phyloP scores from a whole-genome alignment of 2,888 invertebrate species.

The Andrena trimmerana region DNA sequence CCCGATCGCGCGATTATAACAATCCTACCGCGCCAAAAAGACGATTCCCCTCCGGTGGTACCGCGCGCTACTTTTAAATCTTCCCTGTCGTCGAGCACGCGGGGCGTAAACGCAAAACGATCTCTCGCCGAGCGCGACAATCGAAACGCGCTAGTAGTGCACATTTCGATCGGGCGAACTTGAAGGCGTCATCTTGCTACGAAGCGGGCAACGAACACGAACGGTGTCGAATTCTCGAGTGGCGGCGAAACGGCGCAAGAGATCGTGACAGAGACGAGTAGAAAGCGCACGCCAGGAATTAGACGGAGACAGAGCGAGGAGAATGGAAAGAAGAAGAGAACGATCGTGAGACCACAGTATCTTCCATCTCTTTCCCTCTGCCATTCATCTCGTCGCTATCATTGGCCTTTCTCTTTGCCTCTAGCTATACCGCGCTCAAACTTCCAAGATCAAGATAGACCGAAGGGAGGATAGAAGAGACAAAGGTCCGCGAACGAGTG shows the following conservation, averaged over 20 bases:
- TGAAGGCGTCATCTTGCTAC: conserved; percentile 23
- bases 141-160: conserved; percentile 41
- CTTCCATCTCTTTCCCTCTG: conserved; percentile 26
- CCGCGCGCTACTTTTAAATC: conserved; percentile 51
- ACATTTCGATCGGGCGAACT: conserved; percentile 48
- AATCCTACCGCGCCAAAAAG: conserved; percentile 47
- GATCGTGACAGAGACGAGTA: conserved; percentile 36
- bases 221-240: conserved; percentile 19
- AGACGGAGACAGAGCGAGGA: conserved; percentile 10
- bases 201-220: conserved; percentile 10
- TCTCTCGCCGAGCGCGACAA: conserved; percentile 48
- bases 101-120: conserved; percentile 42
- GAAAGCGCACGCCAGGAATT: conserved; percentile 22
- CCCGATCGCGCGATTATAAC: conserved; percentile 26
- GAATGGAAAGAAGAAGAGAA: conserved; percentile 38
- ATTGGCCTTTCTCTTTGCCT: conserved; percentile 48
- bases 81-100: conserved; percentile 43
- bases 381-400: conserved; percentile 1
- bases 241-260: conserved; percentile 22
- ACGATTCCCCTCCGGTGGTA: conserved; percentile 9
- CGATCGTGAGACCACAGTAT: conserved; percentile 50
- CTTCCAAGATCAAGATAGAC: conserved; percentile 32
- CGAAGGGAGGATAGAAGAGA: background rate
- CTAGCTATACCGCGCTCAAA: conserved; percentile 50
- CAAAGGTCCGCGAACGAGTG: conserved; percentile 14